These are phyloP conservation scores for Chymomyza amoena DNA, from an alignment of 2,888 invertebrate species.

Conservation along the genomic window DNA sequence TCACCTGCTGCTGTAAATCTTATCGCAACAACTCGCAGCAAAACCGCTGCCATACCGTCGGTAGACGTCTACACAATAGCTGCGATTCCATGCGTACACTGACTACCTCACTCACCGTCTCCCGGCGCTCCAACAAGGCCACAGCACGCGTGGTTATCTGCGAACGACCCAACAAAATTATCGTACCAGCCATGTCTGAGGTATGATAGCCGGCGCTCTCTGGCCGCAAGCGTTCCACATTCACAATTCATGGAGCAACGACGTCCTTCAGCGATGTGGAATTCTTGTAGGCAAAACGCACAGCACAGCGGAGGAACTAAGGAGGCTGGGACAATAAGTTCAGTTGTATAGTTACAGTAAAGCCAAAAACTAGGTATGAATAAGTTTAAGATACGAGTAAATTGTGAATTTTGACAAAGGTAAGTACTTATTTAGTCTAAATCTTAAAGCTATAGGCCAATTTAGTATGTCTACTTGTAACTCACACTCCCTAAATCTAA, in stretches of 20 bases:
- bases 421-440: neutral
- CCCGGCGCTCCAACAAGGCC: slow-evolving; percentile 75
- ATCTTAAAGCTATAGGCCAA: neutral
- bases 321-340: slow-evolving; percentile 70
- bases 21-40: slow-evolving; percentile 73
- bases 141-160: slow-evolving; percentile 75
- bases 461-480: neutral
- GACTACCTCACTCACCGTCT: slow-evolving; percentile 78
- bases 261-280: slow-evolving; percentile 68
- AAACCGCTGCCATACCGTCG: slow-evolving; percentile 76
- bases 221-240: slow-evolving; percentile 58
- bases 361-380: slow-evolving; percentile 16
- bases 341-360: slow-evolving; percentile 40
- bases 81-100: slow-evolving; percentile 78
- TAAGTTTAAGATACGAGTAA: slow-evolving; percentile 14
- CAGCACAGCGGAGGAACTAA: neutral
- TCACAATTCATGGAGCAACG: slow-evolving; percentile 52
- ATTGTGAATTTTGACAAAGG: neutral
- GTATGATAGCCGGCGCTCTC: slow-evolving; percentile 76
- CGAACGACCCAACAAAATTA: slow-evolving; percentile 72
- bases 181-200: slow-evolving; percentile 76
- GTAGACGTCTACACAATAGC: slow-evolving; percentile 77
- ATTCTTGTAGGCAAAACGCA: slow-evolving; percentile 44
- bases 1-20: slow-evolving; percentile 80
- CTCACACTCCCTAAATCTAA: neutral